Evolutionary conservation across 1,140 invertebrate genomes (phyloP), one percentile per base, ranked within the genome.

Genomic region (Ephestia elutella): DNA sequence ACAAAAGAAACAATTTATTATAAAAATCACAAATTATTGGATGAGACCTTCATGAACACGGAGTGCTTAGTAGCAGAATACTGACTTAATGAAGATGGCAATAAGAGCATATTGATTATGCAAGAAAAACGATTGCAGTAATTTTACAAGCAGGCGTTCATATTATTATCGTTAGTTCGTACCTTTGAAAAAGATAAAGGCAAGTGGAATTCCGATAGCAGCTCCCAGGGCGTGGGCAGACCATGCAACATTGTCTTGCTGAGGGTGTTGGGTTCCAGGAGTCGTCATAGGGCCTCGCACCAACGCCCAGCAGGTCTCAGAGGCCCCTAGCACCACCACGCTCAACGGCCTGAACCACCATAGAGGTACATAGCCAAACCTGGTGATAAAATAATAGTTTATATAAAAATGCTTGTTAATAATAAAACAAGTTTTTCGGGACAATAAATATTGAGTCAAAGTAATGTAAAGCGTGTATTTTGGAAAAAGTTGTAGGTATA

Each of bases 171-270:
- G n/a, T 15, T 17, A 8, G 35, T n/a, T 51, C 63, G 65, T 59
- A 79, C 80, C 84, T 59, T 73, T 90, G 66, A 96, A 94, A 1
- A 95, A 87, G 3, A 96, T 86, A 30, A 97, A 91, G 0, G 95
- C 96, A n/a, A 96, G 74, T 1, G 95, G 89, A 0, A 97, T 82
- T 0, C 96, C 96, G 2, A 93, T 92, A 0, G 95, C 66, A 0
- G 95, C 95, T 8, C 96, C 96, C 18, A 94, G 93, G 19, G 94
- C 82, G 73, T 97, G 95, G 0, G 96, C 95, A 5, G 94, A 92
- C 91, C 96, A 95, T 32, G 94, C 93, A 28, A 94, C 92, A 4
- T 71, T 68, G 82, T 75, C 68, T 54, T 75, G 87, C 74, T 90
- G 70, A 57, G 87, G 62, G 53, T 89, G 49, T 59, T 74, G 74